phyloP scores from a whole-genome alignment of 2,113 vertebrate genomes.

The Cryptotis parvus region DNA sequence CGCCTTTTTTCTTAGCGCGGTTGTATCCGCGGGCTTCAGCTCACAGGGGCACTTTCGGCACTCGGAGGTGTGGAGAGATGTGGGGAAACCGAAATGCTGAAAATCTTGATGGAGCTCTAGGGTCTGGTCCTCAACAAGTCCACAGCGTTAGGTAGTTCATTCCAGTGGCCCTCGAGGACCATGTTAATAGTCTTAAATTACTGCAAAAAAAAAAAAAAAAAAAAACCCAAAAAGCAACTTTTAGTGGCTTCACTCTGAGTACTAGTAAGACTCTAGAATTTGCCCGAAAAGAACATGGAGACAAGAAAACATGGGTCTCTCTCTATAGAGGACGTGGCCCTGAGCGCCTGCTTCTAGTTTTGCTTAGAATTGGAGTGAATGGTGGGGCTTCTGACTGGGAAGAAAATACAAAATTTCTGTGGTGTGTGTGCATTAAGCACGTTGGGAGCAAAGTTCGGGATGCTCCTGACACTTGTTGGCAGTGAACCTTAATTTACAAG shows the following conservation, averaged over 20 bases:
- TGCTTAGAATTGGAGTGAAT: background rate
- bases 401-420: background rate
- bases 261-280: background rate
- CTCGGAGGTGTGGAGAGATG: background rate
- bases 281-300: background rate
- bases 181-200: no score
- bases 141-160: background rate
- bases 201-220: no score
- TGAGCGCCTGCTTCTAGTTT: background rate
- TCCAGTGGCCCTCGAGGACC: no score
- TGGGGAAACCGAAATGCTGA: background rate
- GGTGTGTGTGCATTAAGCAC: background rate
- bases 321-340: background rate
- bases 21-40: no score
- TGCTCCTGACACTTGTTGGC: background rate
- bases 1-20: no score
- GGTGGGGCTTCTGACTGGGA: background rate
- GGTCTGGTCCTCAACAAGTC: background rate
- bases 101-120: background rate
- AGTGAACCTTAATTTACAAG: constrained; percentile 32
- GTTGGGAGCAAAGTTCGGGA: background rate
- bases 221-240: no score
- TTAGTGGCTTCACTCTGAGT: background rate
- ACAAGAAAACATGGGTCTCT: constrained; percentile 32
- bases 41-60: no score